These are phyloP conservation scores for Mimachlamys varia DNA, from an alignment of 2,888 invertebrate genomes.

Conservation along the genomic window DNA sequence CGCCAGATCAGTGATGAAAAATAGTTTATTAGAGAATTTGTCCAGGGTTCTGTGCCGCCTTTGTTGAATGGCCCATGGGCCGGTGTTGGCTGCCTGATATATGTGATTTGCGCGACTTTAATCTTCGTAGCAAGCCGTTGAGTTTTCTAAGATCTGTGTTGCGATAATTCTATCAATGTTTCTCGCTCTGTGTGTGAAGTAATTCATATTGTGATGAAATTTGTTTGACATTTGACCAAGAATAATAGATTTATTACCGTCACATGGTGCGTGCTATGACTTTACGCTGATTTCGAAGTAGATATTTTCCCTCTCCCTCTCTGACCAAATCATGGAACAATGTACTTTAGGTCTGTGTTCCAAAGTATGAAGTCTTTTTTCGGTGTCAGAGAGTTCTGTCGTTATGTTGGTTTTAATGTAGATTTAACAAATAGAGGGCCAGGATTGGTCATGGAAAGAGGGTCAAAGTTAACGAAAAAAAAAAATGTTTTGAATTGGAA, in stretches of 20 bases:
- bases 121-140: conserved; percentile 20
- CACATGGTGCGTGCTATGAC: not conserved
- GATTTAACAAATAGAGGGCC: too few species aligned
- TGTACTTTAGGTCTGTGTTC: not conserved
- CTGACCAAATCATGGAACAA: not conserved
- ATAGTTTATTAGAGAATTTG: not conserved
- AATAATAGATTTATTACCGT: conserved; percentile 9
- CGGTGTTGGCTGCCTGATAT: not conserved
- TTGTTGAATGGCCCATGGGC: not conserved
- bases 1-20: conserved; percentile 7
- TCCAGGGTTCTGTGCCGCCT: not conserved
- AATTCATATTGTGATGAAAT: conserved; percentile 23
- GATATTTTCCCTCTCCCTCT: not conserved
- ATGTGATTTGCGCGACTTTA: not conserved
- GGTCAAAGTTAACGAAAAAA: too few species aligned
- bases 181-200: conserved; percentile 34
- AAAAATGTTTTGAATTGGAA: too few species aligned
- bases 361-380: not conserved
- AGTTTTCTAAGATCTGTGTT: conserved; percentile 20
- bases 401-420: not conserved
- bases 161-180: conserved; percentile 27
- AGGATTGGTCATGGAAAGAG: too few species aligned
- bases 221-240: conserved; percentile 26
- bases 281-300: not conserved
- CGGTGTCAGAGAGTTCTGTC: not conserved